Conservation (phyloP, 2,797 vertebrate genomes). For the Rhinichthys osculus region DNA sequence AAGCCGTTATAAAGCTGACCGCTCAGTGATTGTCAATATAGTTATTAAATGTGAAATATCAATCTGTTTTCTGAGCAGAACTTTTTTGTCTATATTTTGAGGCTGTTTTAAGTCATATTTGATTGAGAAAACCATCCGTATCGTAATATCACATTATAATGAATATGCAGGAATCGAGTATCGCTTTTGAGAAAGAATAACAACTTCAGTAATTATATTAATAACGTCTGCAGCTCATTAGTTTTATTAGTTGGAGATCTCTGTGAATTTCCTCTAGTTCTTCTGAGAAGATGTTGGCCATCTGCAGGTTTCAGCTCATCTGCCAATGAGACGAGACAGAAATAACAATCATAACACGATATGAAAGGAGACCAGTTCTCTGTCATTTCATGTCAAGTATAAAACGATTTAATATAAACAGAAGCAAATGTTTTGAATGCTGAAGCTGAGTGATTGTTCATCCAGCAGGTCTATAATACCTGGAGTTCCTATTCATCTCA, state of each 20-base stretch:
- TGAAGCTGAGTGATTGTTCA: neutral
- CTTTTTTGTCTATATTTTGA: neutral
- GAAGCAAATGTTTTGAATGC: neutral
- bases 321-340: conserved; percentile 18
- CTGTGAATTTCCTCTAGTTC: conserved; percentile 7
- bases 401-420: neutral
- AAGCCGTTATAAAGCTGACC: neutral
- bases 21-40: neutral
- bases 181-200: neutral
- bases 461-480: neutral
- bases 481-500: neutral
- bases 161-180: neutral
- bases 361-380: neutral
- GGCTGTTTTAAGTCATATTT: neutral
- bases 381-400: conserved; percentile 10
- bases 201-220: conserved; percentile 47
- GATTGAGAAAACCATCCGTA: neutral
- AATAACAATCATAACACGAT: neutral
- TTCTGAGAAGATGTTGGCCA: conserved; percentile 40
- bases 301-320: conserved; percentile 43
- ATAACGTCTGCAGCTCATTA: conserved; percentile 63
- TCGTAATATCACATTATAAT: neutral
- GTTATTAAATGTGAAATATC: neutral
- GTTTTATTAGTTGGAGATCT: conserved; percentile 54
- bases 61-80: neutral